Base-by-base conservation (phyloP, 2,113 vertebrate genomes). In the Arenaria interpres region DNA sequence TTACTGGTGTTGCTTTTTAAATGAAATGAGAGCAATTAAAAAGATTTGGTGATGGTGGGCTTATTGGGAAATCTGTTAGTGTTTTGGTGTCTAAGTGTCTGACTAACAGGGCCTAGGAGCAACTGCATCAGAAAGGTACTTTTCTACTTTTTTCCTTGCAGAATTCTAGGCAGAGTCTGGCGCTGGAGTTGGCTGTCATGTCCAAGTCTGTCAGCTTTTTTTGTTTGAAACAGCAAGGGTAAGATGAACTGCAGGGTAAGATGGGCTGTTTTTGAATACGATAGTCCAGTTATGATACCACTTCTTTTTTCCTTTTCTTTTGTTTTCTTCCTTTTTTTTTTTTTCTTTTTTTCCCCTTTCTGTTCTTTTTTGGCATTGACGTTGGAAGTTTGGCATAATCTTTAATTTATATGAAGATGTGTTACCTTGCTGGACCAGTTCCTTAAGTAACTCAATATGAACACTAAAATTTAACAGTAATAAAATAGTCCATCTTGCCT, bases 171-270 rank as follows among this genome's bases (percentile, higher is more conserved):
- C 98, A 98, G 96, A 98, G 85, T 98, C 97, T 98, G 98, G 98
- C 97, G 91, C 98, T 98, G 98, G 98, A 98, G 98, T 98, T 98
- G 98, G 98, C 98, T 99, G 98, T 98, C 98, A 98, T 98, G 98
- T 97, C 98, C 98, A 98, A 98, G 97, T 97, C 96, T 98, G 91
- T 97, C 96, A 98, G 96, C 96, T 95, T 97, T 97, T 96, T 97
- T 95, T 97, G 96, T 98, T 98, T 98, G 94, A 97, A 98, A 97
- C 96, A 96, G 95, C 95, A 97, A 97, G 97, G 97, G 97, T 98
- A 98, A 98, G 85, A 97, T 98, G 98, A 98, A 98, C 96, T 98
- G 96, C 93, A 96, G 97, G 97, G 95, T 98, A 97, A 98, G 97
- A 98, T 98, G 98, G 97, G 93, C 96, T 98, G 89, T 96, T 98